These are phyloP conservation scores for Pteropus alecto DNA, from an alignment of 2,113 vertebrate species.

Conservation along the genomic window DNA sequence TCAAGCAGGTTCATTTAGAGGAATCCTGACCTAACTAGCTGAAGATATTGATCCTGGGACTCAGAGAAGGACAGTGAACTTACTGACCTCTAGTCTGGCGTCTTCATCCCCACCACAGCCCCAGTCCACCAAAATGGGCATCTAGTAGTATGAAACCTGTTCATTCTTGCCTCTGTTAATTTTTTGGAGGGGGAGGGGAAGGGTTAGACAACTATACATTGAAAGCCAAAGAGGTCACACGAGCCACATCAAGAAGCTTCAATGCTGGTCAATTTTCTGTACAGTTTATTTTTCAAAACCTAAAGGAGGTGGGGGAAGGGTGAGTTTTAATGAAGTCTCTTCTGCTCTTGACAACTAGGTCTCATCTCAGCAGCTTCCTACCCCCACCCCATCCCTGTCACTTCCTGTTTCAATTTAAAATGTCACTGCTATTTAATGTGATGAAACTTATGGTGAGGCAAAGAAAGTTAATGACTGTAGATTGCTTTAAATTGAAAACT, in stretches of 20 bases:
- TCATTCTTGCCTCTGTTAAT: not conserved
- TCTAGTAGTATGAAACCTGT: not conserved
- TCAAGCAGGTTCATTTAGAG: not conserved
- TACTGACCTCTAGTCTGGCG: not conserved
- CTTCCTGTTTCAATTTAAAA: constrained; percentile 68
- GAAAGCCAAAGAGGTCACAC: not conserved
- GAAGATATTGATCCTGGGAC: not conserved
- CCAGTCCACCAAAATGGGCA: not conserved
- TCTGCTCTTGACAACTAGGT: constrained; percentile 57
- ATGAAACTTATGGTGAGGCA: constrained; percentile 44
- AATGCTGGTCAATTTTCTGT: constrained; percentile 47
- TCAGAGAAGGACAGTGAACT: not conserved
- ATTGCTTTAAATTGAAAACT: constrained; percentile 63
- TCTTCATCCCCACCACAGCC: not conserved
- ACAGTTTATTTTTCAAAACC: constrained; percentile 47
- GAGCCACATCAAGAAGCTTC: not conserved
- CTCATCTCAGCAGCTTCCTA: constrained; percentile 38
- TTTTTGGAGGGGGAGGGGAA: not conserved
- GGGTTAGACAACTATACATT: not conserved
- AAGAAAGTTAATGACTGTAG: constrained; percentile 65
- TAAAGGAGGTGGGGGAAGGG: not conserved
- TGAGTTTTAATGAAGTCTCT: constrained; percentile 19
- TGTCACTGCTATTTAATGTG: constrained; percentile 50
- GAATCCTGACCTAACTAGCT: not conserved
- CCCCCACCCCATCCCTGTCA: not conserved